Base-by-base conservation (phyloP, 2,888 invertebrate species). In the Brassicogethes aeneus region DNA sequence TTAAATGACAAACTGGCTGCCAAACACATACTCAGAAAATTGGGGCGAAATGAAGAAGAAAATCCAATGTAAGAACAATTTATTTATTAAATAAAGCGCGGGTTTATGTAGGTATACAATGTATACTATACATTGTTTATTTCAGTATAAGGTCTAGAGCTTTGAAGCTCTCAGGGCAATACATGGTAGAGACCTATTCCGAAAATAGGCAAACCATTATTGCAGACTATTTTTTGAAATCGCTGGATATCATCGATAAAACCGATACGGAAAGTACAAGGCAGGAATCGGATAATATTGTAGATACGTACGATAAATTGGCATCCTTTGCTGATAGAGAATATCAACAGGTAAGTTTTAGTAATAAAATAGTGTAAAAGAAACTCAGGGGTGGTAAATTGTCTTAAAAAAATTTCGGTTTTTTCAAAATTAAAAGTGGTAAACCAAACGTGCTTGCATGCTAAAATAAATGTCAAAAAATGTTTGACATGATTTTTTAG, bases 311-410 rank as follows among this genome's bases (percentile, higher is more conserved):
- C 59, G 74, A 80, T 36, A 78, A 83, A 36, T 75, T 92, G 32
- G 92, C 89, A 0, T 79, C 80, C 54, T 93, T 85, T 69, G 84
- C 90, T 0, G 92, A 94, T 62, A 73, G 76, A 1, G 85, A 92
- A 64, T 93, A 91, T 64, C 82, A 85, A 60, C 81, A 85, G 68
- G 80, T 90, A n/a, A n/a, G n/a, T n/a, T n/a, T n/a, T n/a, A n/a
- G n/a, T n/a, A n/a, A n/a, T n/a, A n/a, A n/a, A n/a, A n/a, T n/a
- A n/a, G n/a, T n/a, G n/a, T n/a, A n/a, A n/a, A n/a, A n/a, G n/a
- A n/a, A n/a, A n/a, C n/a, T n/a, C n/a, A n/a, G n/a, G n/a, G n/a
- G n/a, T n/a, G n/a, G n/a, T n/a, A n/a, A n/a, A n/a, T n/a, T n/a
- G n/a, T n/a, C n/a, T n/a, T n/a, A n/a, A n/a, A n/a, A n/a, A n/a